Conservation (phyloP, 53 echinoderm and acorn worm species). For the Echinometra lucunter region DNA sequence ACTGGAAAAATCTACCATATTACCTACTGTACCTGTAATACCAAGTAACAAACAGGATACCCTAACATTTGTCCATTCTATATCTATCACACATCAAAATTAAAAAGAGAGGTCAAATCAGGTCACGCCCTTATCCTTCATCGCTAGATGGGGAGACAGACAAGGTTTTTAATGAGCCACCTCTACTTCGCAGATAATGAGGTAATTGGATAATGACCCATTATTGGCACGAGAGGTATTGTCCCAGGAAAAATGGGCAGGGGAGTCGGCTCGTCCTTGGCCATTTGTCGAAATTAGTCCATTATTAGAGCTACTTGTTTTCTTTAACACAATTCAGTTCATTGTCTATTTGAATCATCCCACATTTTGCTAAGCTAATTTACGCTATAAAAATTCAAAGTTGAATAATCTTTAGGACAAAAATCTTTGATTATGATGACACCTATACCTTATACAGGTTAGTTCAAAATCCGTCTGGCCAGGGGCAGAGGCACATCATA, state of each 20-base stretch:
- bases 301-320: slow-evolving; percentile 10
- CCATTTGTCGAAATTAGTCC: neutral
- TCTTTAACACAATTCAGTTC: neutral
- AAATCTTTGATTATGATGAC: no score
- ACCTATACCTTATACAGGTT: no score
- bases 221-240: neutral
- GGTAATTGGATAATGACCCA: slow-evolving; percentile 46
- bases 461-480: no score
- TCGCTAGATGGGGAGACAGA: slow-evolving; percentile 7
- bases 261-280: neutral
- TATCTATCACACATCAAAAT: neutral
- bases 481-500: no score
- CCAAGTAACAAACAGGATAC: neutral
- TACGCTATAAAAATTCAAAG: no score
- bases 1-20: no score
- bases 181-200: neutral
- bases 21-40: neutral
- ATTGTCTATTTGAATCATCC: no score
- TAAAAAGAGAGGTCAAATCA: neutral
- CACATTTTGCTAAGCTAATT: no score
- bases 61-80: neutral
- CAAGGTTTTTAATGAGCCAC: slow-evolving; percentile 32
- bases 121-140: slow-evolving; percentile 19
- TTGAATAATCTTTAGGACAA: no score
- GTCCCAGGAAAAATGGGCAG: neutral